Conservation (phyloP, 2,113 vertebrate genomes). For the Crotalus tigris region DNA sequence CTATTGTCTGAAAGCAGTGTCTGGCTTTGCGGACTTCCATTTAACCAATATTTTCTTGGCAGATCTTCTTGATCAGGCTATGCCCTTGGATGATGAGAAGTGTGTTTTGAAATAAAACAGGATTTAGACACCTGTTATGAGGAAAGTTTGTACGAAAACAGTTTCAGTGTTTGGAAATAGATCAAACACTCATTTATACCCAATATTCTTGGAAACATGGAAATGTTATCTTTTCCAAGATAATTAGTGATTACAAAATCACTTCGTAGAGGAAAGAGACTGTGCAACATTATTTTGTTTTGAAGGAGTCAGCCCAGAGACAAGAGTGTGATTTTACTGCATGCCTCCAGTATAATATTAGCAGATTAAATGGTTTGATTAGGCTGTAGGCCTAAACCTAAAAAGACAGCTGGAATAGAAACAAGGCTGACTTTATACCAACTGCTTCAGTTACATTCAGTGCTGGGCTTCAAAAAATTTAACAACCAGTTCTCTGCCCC, state of each 20-base stretch:
- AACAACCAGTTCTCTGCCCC: too few relatives aligned
- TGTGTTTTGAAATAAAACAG: neutral
- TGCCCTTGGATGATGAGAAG: neutral
- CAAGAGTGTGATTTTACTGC: neutral
- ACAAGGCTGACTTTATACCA: neutral
- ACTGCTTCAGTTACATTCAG: neutral
- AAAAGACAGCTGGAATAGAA: neutral
- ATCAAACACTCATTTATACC: neutral
- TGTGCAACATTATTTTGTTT: neutral
- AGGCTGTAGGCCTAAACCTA: rapidly evolving
- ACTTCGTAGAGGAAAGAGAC: constrained; percentile 24
- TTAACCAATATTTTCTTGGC: too few relatives aligned
- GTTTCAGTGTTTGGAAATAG: neutral
- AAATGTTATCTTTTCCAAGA: neutral
- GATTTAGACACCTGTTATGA: neutral
- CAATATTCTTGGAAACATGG: neutral
- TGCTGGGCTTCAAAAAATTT: too few relatives aligned
- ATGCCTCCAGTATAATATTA: neutral
- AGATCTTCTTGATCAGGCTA: neutral
- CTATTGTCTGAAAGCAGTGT: neutral
- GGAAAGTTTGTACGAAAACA: neutral
- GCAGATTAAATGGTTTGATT: neutral
- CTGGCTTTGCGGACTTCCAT: neutral
- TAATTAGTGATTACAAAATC: neutral
- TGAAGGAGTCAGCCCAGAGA: neutral